Conservation (phyloP, 1,140 invertebrate genomes). For the Planococcus citri region DNA sequence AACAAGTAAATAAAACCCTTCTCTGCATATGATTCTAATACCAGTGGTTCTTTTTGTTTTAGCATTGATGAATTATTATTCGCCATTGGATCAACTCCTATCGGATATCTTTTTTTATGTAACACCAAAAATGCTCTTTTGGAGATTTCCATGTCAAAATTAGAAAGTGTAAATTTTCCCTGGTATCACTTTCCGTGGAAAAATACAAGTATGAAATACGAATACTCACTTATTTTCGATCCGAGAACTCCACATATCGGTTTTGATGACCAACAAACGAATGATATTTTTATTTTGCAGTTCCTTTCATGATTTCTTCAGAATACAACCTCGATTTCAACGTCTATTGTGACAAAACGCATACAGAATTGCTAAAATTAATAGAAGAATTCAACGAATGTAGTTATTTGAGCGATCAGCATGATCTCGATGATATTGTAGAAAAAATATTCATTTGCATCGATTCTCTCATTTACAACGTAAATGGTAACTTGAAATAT, state of each 20-base stretch:
- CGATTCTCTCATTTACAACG: neutral
- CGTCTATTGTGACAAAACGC: neutral
- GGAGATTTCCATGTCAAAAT: neutral
- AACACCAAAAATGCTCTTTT: neutral
- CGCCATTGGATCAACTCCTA: neutral
- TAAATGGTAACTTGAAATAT: too few species aligned
- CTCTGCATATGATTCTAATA: too few species aligned
- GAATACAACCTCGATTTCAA: neutral
- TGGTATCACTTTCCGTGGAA: neutral
- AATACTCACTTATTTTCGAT: too few species aligned
- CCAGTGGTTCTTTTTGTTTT: too few species aligned
- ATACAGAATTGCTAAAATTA: neutral
- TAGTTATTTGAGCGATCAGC: neutral
- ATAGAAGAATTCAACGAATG: neutral
- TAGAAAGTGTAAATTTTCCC: neutral
- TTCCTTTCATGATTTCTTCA: neutral
- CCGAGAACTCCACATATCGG: too few species aligned
- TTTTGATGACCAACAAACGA: too few species aligned
- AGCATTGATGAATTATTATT: neutral
- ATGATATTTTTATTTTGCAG: too few species aligned
- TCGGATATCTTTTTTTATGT: neutral
- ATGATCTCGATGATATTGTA: neutral
- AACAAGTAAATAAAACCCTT: too few species aligned
- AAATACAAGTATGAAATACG: neutral
- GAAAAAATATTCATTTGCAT: neutral